phyloP scores from a whole-genome alignment of 2,113 vertebrate genomes.

The Gymnorhina tibicen region DNA sequence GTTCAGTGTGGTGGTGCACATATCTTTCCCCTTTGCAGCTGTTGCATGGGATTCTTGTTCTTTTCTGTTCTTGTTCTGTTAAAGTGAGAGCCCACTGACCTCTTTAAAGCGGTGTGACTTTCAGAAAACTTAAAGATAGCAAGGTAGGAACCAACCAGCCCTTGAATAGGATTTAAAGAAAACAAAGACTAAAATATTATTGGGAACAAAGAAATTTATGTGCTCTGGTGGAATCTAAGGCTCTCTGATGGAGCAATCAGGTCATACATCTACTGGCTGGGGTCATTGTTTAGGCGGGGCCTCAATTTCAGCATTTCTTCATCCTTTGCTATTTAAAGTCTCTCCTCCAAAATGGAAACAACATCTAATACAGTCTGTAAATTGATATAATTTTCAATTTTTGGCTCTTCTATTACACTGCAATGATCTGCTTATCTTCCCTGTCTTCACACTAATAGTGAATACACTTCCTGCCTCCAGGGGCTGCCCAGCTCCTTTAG shows the following conservation, averaged over 20 bases:
- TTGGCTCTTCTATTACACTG: not conserved
- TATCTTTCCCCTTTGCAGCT: not conserved
- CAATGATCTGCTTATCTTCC: not conserved
- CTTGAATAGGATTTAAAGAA: not conserved
- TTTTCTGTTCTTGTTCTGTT: not conserved
- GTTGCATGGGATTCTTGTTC: not conserved
- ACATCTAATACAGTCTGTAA: not conserved
- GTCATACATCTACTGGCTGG: fast-evolving
- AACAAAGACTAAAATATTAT: not conserved
- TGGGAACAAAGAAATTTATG: not conserved
- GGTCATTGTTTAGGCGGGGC: not conserved
- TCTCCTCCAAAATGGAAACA: not conserved
- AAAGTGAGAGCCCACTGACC: not conserved
- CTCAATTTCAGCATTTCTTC: not conserved
- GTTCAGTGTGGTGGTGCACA: not conserved
- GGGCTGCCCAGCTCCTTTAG: not conserved
- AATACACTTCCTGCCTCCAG: not conserved
- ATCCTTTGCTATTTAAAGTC: not conserved
- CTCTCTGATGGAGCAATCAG: not conserved
- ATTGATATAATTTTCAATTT: not conserved
- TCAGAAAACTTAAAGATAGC: not conserved
- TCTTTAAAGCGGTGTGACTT: not conserved
- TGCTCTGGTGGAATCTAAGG: not conserved
- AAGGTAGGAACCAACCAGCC: not conserved
- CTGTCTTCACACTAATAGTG: not conserved